phyloP scores from a whole-genome alignment of 2,113 vertebrate species.

The Synchiropus splendidus region DNA sequence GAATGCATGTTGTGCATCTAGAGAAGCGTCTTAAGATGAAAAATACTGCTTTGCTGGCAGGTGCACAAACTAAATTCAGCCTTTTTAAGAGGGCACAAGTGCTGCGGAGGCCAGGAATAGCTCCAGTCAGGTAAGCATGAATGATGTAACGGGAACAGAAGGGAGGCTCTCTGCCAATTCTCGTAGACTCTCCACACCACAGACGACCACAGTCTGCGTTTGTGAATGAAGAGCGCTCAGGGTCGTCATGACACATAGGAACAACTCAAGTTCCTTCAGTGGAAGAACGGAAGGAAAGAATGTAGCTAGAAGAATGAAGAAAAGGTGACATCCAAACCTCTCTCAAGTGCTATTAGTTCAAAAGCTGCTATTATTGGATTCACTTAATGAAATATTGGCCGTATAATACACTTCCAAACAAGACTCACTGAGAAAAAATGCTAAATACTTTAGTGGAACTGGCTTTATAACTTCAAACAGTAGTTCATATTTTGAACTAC shows the following conservation, averaged over 20 bases:
- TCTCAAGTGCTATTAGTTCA: not conserved
- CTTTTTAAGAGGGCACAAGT: constrained; percentile 37
- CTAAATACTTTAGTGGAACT: too few species aligned
- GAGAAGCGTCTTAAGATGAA: constrained; percentile 1
- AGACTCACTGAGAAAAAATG: too few species aligned
- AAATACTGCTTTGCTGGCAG: constrained; percentile 43
- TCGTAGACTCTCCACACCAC: constrained; percentile 40
- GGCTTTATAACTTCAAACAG: too few species aligned
- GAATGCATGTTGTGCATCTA: constrained; percentile 13
- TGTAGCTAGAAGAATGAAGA: constrained; percentile 10
- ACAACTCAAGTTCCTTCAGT: constrained; percentile 32
- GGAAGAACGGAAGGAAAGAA: constrained; percentile 23
- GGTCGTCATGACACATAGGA: constrained; percentile 35
- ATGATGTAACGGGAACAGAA: constrained; percentile 53
- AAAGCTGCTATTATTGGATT: constrained; percentile 1
- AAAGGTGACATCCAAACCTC: constrained; percentile 26
- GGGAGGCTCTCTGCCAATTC: constrained; percentile 47
- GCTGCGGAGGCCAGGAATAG: constrained; percentile 54
- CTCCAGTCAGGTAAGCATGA: constrained; percentile 58
- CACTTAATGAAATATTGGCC: too few species aligned
- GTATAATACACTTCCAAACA: too few species aligned
- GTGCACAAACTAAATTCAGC: constrained; percentile 39
- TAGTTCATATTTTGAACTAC: too few species aligned
- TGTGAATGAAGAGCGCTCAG: constrained; percentile 54
- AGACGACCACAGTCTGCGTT: constrained; percentile 42